These are phyloP conservation scores for Darevskia mixta DNA, from an alignment of 2,797 vertebrate genomes.

Conservation along the genomic window DNA sequence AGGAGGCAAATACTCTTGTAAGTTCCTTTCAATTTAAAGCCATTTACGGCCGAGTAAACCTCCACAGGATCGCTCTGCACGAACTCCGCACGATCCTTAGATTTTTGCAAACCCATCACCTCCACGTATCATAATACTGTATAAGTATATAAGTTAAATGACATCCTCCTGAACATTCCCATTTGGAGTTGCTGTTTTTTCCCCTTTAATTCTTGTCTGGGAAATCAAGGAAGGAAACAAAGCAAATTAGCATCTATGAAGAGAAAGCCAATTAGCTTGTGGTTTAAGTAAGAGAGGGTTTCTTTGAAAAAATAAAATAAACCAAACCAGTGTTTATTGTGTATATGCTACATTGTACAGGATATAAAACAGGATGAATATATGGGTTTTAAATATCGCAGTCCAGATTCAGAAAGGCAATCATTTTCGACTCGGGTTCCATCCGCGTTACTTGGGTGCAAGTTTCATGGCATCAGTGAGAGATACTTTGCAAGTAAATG, in stretches of 20 bases:
- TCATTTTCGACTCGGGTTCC: background rate
- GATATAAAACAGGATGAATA: background rate
- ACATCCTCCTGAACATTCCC: background rate
- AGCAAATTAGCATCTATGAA: background rate
- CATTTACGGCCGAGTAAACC: background rate
- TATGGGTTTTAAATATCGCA: background rate
- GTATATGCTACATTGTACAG: background rate
- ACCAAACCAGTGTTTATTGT: background rate
- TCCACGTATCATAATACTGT: slow-evolving; percentile 15
- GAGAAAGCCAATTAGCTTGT: background rate
- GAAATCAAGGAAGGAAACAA: slow-evolving; percentile 4
- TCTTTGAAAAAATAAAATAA: too few species aligned
- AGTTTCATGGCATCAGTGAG: background rate
- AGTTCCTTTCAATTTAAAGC: background rate
- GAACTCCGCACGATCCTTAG: background rate
- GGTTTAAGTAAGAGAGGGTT: background rate
- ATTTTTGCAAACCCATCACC: background rate
- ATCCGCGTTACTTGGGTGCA: background rate
- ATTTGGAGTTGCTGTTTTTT: background rate
- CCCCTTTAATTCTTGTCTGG: background rate
- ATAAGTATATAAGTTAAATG: background rate
- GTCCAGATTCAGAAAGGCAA: background rate
- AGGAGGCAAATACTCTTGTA: background rate
- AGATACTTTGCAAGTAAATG: background rate
- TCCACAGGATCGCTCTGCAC: background rate